Conservation (phyloP, 2,888 invertebrate genomes). For the Hypomecis punctinalis region DNA sequence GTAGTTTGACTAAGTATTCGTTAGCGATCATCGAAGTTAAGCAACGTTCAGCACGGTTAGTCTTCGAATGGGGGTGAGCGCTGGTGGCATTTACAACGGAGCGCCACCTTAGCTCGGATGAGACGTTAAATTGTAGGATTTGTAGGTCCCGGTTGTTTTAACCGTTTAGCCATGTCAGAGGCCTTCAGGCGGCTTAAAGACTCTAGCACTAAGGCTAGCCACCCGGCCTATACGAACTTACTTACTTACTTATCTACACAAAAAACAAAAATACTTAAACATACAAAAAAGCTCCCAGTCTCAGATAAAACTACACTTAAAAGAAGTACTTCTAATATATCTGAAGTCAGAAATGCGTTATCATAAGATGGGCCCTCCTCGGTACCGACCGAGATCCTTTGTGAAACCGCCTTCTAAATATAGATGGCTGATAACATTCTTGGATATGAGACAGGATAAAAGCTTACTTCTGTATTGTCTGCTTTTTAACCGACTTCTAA, state of each 20-base stretch:
- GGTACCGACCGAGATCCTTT: conserved; percentile 11
- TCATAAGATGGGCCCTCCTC: conserved; percentile 11
- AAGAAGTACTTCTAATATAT: background rate
- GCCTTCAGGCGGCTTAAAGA: no score
- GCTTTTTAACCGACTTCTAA: background rate
- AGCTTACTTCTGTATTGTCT: conserved; percentile 15
- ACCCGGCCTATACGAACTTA: no score
- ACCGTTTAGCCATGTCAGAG: background rate
- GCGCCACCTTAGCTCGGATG: no score
- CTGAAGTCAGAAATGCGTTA: conserved; percentile 19
- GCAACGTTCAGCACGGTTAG: no score
- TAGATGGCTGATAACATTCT: conserved; percentile 18
- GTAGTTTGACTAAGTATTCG: no score
- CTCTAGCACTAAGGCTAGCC: no score
- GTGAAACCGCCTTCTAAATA: conserved; percentile 21
- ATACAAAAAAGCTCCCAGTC: background rate
- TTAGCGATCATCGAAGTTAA: no score
- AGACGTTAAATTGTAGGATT: no score
- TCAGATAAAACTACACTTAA: background rate
- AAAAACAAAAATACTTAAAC: background rate
- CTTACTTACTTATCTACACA: background rate
- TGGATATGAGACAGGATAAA: conserved; percentile 13
- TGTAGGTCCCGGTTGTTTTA: no score
- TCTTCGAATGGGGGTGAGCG: no score
- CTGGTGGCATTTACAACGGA: no score